Evolutionary conservation across 2,797 vertebrate genomes (phyloP).

Genomic region (Sebastes miniatus): DNA sequence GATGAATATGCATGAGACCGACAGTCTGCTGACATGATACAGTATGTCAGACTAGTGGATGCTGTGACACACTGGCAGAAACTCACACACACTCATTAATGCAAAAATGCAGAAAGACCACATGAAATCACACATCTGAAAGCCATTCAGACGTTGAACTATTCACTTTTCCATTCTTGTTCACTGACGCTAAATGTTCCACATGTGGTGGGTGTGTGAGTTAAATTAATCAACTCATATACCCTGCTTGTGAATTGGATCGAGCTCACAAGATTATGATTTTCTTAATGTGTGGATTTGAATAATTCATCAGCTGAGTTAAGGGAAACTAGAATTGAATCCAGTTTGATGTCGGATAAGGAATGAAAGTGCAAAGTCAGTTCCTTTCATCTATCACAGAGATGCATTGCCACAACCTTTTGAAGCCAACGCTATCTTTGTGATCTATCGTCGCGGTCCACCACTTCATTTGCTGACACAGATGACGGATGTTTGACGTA

Average conservation of each 20-base stretch:
- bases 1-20: constrained; percentile 75
- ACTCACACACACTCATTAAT: constrained; percentile 7
- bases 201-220: constrained; percentile 24
- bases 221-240: constrained; percentile 41
- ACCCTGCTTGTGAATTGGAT: constrained; percentile 46
- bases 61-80: constrained; percentile 34
- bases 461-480: constrained; percentile 53
- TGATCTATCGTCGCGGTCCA: constrained; percentile 53
- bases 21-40: constrained; percentile 69
- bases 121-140: not conserved
- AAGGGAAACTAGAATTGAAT: constrained; percentile 43
- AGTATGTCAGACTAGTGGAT: constrained; percentile 49
- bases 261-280: constrained; percentile 34
- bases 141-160: not conserved
- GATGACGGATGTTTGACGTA: constrained; percentile 53
- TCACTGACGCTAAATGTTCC: constrained; percentile 21
- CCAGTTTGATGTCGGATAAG: constrained; percentile 45
- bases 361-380: constrained; percentile 60
- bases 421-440: constrained; percentile 47
- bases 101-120: constrained; percentile 9
- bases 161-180: constrained; percentile 29
- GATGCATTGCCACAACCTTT: constrained; percentile 40
- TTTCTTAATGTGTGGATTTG: constrained; percentile 53
- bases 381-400: constrained; percentile 57
- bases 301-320: constrained; percentile 69